Base-by-base conservation (phyloP, 2,888 invertebrate species). In the Actias luna region DNA sequence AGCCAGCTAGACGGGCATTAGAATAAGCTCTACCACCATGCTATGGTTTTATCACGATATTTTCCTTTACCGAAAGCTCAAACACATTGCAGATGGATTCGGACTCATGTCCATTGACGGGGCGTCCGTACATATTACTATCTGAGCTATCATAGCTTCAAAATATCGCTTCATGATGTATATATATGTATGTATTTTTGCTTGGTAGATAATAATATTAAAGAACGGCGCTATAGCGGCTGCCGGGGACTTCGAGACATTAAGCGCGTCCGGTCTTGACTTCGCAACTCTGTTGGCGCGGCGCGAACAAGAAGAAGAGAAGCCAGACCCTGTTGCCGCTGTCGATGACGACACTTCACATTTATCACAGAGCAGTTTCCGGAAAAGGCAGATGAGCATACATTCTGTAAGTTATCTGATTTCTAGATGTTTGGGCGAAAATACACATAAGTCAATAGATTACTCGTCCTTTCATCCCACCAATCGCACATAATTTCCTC, bases 261-360 rank as follows among this genome's bases (percentile, higher is more conserved):
- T 97, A 2, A 94, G 95, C 69, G 94, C 94, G 5, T 94, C 95
- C 5, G 97, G 97, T 0, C 83, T 97, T 71, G 95, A 97, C 84
- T 97, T 97, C 82, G 96, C 96, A 0, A 93, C 95, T 75, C 83
- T 98, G 66, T 81, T 97, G 64, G 94, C 94, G 0, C 92, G 93
- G 10, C 88, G 90, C 1, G 90, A 93, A 58, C 90, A 90, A 0
- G 87, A 89, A 46, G 89, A 88, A 0, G 85, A 86, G 63, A 86
- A 83, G 58, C 78, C 80, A 0, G 67, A 73, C 66, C 71, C 58
- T 18, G 69, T 69, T 8, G 59, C 65, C 2, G 14, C 79, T 0
- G 67, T 72, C 0, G 68, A 68, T 1, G 82, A 86, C 0, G 75
- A 79, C 0, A 84, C 80, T 0, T 85, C 86, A 0, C 76, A 82